Conservation (phyloP, 2,113 vertebrate species). For the Corydoras maculifer region DNA sequence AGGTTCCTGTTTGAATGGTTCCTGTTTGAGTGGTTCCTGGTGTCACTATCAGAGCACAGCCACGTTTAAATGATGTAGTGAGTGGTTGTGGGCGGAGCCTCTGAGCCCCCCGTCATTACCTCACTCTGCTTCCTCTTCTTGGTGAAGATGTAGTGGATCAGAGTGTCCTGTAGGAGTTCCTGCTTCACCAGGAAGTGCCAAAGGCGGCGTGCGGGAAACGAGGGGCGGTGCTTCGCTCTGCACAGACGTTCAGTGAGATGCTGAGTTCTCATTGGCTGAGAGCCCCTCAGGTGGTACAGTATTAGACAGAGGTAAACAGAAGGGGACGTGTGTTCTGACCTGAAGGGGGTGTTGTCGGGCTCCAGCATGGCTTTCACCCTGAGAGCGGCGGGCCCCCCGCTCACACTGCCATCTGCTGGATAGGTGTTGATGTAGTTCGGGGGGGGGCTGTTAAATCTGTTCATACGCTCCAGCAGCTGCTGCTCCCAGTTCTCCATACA, state of each 20-base stretch:
- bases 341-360: conserved; percentile 97
- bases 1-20: too few relatives aligned
- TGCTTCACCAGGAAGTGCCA: conserved; percentile 98
- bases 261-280: too few relatives aligned
- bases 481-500: conserved; percentile 95
- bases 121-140: conserved; percentile 98
- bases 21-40: too few relatives aligned
- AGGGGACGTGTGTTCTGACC: conserved; percentile 64
- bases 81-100: too few relatives aligned
- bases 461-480: conserved; percentile 84
- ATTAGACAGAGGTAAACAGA: too few relatives aligned
- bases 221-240: conserved; percentile 85
- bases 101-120: conserved; percentile 62
- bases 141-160: conserved; percentile 95
- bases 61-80: too few relatives aligned
- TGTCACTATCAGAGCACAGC: too few relatives aligned
- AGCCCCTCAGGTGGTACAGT: too few relatives aligned
- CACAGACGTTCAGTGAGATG: background rate
- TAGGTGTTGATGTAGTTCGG: conserved; percentile 92
- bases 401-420: conserved; percentile 74
- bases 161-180: conserved; percentile 88
- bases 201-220: conserved; percentile 86
- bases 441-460: conserved; percentile 89
- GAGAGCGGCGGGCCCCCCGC: conserved; percentile 81
- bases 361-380: conserved; percentile 97